Evolutionary conservation across 1,140 invertebrate species (phyloP), one percentile per base, ranked within the genome.

Genomic region (Dolichoris vasculosae): DNA sequence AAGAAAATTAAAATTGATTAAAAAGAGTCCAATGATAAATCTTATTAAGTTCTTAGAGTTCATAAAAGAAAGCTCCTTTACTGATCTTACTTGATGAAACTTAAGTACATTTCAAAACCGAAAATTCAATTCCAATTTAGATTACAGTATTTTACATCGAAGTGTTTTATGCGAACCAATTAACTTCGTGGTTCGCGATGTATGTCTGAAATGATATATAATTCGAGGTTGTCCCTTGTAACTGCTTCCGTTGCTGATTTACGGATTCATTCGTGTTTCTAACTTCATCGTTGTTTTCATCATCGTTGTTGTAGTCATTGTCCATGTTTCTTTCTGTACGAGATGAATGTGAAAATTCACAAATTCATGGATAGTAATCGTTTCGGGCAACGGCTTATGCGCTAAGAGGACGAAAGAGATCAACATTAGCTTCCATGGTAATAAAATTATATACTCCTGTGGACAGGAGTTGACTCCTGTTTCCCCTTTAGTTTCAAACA

Each of bases 221-320:
- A 90, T 90, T 89, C 86, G 87, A 86, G 86, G 87, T 63, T 83
- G 83, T 82, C 84, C 87, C 86, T 87, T 87, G 86, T 87, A 87
- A 86, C 86, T 86, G 89, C 89, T 90, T 90, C 90, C 90, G 90
- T 86, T 87, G 83, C 84, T 87, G 89, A 90, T 89, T 89, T 85
- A 87, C 88, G 89, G 89, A 87, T 83, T 87, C 84, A 83, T 43
- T 35, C 71, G 76, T 82, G 76, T 87, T 80, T 82, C 83, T 59
- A 69, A 51, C 1, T 13, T 46, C 43, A 46, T 69, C 64, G 64
- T 59, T 76, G 81, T 82, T 85, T 30, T 67, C 77, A 84, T 23
- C 77, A 3, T 43, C 40, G 64, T 71, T 38, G 35, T 63, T 79
- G 79, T 83, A 86, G 20, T 69, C 81, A 84, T 20, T 73, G 23